A percentile compares a stretch with the other conserved stretches of the same genome.
Conservation (phyloP, 2,797 vertebrate species). For the Pempheris klunzingeri region DNA sequence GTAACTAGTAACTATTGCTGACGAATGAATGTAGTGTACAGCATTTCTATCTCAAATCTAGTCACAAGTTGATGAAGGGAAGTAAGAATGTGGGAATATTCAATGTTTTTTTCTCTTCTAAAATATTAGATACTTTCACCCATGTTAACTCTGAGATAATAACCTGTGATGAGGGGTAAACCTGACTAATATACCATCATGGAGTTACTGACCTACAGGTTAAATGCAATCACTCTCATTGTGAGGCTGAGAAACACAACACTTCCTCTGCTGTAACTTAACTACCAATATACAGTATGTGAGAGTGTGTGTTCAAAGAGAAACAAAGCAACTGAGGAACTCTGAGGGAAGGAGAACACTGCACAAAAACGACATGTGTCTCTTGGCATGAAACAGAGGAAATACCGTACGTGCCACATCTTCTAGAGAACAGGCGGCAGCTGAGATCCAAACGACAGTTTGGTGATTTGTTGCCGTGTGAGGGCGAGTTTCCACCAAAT, state of each 20-base stretch:
- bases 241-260: not conserved
- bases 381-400: not conserved
- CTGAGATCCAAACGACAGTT: not conserved
- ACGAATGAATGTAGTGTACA: not conserved
- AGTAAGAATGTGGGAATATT: too few relatives aligned
- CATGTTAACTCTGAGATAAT: too few relatives aligned
- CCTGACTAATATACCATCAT: not conserved
- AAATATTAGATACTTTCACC: not conserved
- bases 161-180: not conserved
- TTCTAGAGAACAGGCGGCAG: not conserved
- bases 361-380: not conserved
- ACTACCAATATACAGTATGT: not conserved
- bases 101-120: not conserved
- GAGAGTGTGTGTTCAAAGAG: conserved; percentile 3
- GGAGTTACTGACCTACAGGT: not conserved
- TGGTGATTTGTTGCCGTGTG: not conserved
- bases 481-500: conserved; percentile 41
- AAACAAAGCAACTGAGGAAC: conserved; percentile 37
- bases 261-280: conserved; percentile 9
- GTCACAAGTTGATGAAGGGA: not conserved
- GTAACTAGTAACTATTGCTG: not conserved
- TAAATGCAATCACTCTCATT: not conserved
- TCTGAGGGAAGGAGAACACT: not conserved
- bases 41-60: not conserved
- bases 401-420: not conserved